Conservation (phyloP, 2,797 vertebrate genomes). For the Atherinosoma microstoma region DNA sequence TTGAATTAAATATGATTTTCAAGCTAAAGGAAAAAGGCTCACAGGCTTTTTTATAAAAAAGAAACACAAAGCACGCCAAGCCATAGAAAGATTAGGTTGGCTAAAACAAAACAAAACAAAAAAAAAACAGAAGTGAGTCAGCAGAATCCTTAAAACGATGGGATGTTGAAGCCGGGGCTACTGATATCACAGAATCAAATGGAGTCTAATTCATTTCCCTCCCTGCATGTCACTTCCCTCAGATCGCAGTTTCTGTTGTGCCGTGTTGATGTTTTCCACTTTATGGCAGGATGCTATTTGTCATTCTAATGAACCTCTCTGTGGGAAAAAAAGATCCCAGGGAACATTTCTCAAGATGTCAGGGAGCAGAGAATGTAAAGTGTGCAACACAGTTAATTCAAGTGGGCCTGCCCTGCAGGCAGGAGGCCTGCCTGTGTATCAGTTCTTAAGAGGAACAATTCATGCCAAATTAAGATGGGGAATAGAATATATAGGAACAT, state of each 20-base stretch:
- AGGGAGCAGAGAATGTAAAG: slow-evolving; percentile 81
- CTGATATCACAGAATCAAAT: slow-evolving; percentile 83
- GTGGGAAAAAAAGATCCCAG: slow-evolving; percentile 80
- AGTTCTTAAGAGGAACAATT: slow-evolving; percentile 72
- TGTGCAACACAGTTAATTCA: slow-evolving; percentile 80
- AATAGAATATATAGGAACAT: slow-evolving; percentile 61
- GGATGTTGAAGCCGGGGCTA: slow-evolving; percentile 60
- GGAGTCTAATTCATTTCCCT: slow-evolving; percentile 83
- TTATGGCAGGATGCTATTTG: slow-evolving; percentile 85
- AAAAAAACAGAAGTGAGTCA: slow-evolving; percentile 76
- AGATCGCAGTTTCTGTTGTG: slow-evolving; percentile 81
- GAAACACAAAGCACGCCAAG: slow-evolving; percentile 54
- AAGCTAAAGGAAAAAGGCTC: slow-evolving; percentile 54
- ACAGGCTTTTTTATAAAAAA: slow-evolving; percentile 48
- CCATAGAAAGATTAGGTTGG: slow-evolving; percentile 38
- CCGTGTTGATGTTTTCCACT: slow-evolving; percentile 84
- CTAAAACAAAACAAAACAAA: slow-evolving; percentile 28
- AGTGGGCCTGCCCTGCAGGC: slow-evolving; percentile 77
- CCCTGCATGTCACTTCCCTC: slow-evolving; percentile 81
- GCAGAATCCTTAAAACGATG: slow-evolving; percentile 74
- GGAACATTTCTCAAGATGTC: slow-evolving; percentile 86
- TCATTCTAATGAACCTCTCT: slow-evolving; percentile 87
- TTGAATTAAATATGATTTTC: slow-evolving; percentile 71
- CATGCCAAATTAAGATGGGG: slow-evolving; percentile 71
- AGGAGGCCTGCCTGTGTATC: slow-evolving; percentile 69